These are phyloP conservation scores for Pollimyrus isidori DNA, from an alignment of 2,113 vertebrate genomes.

Conservation along the genomic window DNA sequence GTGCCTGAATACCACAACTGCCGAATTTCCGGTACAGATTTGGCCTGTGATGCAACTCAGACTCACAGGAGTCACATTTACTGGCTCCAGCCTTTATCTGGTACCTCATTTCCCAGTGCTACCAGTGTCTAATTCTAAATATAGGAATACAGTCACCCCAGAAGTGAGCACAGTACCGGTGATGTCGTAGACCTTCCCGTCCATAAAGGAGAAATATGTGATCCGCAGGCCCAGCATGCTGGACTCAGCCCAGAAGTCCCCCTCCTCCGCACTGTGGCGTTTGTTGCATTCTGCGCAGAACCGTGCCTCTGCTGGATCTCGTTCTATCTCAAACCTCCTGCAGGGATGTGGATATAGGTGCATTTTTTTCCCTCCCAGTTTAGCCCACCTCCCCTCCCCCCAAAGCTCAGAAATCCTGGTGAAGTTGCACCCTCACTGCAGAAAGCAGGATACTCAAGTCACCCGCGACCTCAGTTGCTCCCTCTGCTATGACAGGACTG, in stretches of 20 bases:
- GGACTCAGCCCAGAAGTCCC: slow-evolving; percentile 92
- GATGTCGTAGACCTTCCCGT: slow-evolving; percentile 85
- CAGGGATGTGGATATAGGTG: background rate
- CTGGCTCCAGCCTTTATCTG: background rate
- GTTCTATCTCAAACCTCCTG: slow-evolving; percentile 90
- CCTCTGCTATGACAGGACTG: background rate
- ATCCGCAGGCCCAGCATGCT: slow-evolving; percentile 89
- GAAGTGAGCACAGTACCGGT: slow-evolving; percentile 62
- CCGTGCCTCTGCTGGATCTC: slow-evolving; percentile 71
- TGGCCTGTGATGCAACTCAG: background rate
- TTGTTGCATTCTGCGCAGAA: slow-evolving; percentile 81
- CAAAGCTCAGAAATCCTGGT: background rate
- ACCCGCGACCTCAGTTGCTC: background rate
- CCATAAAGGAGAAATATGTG: slow-evolving; percentile 89
- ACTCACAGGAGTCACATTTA: background rate
- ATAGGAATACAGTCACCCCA: background rate
- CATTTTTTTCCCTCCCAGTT: background rate
- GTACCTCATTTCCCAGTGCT: background rate
- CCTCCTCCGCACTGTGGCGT: slow-evolving; percentile 80
- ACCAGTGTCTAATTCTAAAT: background rate
- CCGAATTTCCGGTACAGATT: background rate
- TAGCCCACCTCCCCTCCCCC: background rate
- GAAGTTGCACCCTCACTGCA: background rate
- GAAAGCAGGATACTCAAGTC: background rate
- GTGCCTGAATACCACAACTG: background rate